Conservation (phyloP, 2,888 invertebrate genomes). For the Bellardia pandia region DNA sequence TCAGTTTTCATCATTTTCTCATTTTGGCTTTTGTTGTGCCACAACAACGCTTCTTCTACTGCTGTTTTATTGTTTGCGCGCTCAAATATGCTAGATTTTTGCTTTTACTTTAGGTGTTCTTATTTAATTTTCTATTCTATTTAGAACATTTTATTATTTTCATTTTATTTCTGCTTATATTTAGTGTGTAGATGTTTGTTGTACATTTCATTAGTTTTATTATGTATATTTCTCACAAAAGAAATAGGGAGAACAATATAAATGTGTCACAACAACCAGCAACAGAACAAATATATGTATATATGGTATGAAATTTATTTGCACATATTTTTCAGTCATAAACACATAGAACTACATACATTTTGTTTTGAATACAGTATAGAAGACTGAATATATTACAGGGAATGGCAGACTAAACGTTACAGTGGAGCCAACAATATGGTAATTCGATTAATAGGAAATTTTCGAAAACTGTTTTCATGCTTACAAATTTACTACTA, state of each 20-base stretch:
- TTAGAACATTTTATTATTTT: not conserved
- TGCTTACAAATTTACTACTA: no score
- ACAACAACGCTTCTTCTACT: not conserved
- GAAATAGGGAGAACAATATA: constrained; percentile 1
- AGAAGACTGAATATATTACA: not conserved
- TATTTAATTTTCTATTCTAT: not conserved
- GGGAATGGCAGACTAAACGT: not conserved
- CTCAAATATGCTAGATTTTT: constrained; percentile 14
- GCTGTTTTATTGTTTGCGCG: not conserved
- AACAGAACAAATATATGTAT: not conserved
- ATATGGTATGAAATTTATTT: not conserved
- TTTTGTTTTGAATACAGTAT: no score
- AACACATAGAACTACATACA: not conserved
- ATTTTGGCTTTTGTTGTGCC: not conserved
- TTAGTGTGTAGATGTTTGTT: not conserved
- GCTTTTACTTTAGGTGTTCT: constrained; percentile 24
- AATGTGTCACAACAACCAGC: constrained; percentile 15
- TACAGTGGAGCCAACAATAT: constrained; percentile 6
- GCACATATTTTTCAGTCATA: not conserved
- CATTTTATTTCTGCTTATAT: constrained; percentile 11
- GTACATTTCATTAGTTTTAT: constrained; percentile 64
- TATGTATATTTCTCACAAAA: constrained; percentile 54
- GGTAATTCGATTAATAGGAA: no score
- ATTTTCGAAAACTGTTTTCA: no score
- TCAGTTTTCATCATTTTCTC: constrained; percentile 2